A percentile compares a stretch with the other conserved stretches of the same genome.
phyloP scores from a whole-genome alignment of 2,888 invertebrate species.

The Parnassius apollo region DNA sequence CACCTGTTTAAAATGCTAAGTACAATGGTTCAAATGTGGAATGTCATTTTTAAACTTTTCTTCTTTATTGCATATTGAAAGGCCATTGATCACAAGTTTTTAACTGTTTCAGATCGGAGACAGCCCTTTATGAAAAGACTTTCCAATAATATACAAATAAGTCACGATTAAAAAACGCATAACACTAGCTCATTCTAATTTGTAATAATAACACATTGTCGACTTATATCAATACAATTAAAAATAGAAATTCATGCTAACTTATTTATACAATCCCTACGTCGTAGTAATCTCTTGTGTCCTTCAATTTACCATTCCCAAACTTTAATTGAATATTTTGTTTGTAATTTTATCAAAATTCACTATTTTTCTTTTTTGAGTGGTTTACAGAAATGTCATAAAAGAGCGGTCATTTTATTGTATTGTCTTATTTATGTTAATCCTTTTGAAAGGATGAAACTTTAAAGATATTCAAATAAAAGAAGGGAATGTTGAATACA shows the following conservation, averaged over 20 bases:
- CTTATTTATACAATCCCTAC: conserved; percentile 53
- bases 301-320: conserved; percentile 47
- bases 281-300: conserved; percentile 48
- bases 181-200: conserved; percentile 62
- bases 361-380: too few species aligned
- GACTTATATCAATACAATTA: conserved; percentile 50
- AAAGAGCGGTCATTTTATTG: too few species aligned
- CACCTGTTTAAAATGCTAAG: conserved; percentile 65
- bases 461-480: background rate
- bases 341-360: too few species aligned
- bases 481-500: conserved; percentile 16
- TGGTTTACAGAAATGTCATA: too few species aligned
- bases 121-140: conserved; percentile 8
- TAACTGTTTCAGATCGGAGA: background rate
- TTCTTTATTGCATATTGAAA: background rate
- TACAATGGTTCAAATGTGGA: conserved; percentile 48
- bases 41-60: conserved; percentile 34
- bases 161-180: conserved; percentile 44
- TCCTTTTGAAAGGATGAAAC: background rate
- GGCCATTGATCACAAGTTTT: conserved; percentile 1
- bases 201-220: conserved; percentile 42
- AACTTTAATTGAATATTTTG: conserved; percentile 35
- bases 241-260: conserved; percentile 60
- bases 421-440: too few species aligned
- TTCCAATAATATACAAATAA: conserved; percentile 30